These are phyloP conservation scores for Metridium senile DNA, from an alignment of 92 coral and sea anemone genomes.

Conservation along the genomic window DNA sequence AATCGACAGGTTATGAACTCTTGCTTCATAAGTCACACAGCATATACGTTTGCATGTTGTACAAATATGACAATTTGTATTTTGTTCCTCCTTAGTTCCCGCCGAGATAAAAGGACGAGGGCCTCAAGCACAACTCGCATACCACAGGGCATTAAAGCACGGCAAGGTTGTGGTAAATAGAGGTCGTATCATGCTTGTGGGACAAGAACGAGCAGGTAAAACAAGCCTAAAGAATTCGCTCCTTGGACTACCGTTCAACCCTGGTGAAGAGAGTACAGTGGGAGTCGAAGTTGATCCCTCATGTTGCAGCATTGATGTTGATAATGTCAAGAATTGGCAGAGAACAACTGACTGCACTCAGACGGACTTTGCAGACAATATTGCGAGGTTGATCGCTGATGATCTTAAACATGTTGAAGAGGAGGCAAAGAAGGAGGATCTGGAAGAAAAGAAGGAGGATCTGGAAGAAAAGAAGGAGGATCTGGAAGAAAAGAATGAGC, in stretches of 20 bases:
- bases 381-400: conserved; percentile 74
- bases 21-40: too few relatives aligned
- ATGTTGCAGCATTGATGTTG: conserved; percentile 64
- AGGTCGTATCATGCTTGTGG: conserved; percentile 85
- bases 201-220: conserved; percentile 95
- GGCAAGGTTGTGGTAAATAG: conserved; percentile 80
- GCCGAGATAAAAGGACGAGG: conserved; percentile 81
- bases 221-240: conserved; percentile 93
- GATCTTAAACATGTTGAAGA: conserved; percentile 37
- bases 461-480: too few relatives aligned
- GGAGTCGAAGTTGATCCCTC: conserved; percentile 87
- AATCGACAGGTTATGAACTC: too few relatives aligned
- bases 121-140: conserved; percentile 72
- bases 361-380: conserved; percentile 74
- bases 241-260: conserved; percentile 74
- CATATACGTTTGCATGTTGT: too few relatives aligned
- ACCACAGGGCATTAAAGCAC: conserved; percentile 62
- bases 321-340: conserved; percentile 78
- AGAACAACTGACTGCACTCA: conserved; percentile 47
- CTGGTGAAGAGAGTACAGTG: conserved; percentile 68
- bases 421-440: not conserved
- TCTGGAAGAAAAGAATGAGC: too few relatives aligned
- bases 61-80: too few relatives aligned
- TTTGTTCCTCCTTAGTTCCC: conserved; percentile 39
- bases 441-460: not conserved